Conservation (phyloP, 2,113 vertebrate genomes). For the Brevimyrus niger region DNA sequence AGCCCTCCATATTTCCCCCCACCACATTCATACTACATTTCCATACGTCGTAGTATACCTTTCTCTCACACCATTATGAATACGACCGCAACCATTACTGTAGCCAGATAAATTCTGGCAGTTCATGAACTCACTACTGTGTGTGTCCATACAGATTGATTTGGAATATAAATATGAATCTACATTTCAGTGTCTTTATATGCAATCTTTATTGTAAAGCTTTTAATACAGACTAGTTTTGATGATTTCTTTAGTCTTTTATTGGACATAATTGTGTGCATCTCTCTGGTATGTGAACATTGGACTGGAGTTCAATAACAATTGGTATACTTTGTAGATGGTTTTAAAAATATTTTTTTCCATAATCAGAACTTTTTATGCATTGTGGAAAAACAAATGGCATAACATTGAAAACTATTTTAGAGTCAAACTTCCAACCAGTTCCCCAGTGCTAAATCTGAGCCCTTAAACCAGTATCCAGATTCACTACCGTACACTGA, state of each 20-base stretch:
- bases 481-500: too few relatives aligned
- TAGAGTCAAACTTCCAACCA: neutral
- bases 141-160: neutral
- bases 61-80: neutral
- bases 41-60: neutral
- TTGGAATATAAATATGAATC: slow-evolving; percentile 18
- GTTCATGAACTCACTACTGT: neutral
- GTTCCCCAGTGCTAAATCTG: neutral
- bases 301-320: neutral
- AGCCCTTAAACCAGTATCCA: neutral
- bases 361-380: neutral
- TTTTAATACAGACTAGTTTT: neutral
- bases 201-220: slow-evolving; percentile 9
- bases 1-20: neutral
- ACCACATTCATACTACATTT: neutral
- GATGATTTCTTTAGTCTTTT: neutral
- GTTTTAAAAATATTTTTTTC: neutral
- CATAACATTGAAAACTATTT: neutral
- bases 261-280: neutral
- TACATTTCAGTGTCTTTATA: slow-evolving; percentile 17
- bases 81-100: neutral
- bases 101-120: neutral
- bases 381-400: neutral
- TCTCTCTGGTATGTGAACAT: neutral
- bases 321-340: neutral